These are phyloP conservation scores for Neoscelio sp. DNA, from an alignment of 2,888 invertebrate species.

Conservation along the genomic window DNA sequence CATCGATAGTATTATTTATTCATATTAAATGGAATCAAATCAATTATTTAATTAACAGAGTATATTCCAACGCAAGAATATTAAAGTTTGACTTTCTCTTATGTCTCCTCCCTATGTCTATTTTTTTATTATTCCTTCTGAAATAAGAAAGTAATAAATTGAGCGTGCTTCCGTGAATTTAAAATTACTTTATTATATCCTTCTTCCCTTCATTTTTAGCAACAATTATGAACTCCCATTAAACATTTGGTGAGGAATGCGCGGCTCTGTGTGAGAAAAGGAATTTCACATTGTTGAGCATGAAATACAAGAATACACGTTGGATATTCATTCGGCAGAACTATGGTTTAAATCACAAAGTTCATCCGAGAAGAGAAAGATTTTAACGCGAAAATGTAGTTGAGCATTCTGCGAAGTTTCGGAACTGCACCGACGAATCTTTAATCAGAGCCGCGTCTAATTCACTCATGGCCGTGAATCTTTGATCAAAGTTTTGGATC, in stretches of 20 bases:
- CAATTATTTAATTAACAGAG: too few relatives aligned
- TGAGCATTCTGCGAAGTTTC: slow-evolving; percentile 65
- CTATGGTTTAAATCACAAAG: slow-evolving; percentile 67
- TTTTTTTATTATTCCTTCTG: neutral
- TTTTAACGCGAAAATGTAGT: slow-evolving; percentile 68
- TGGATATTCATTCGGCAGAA: slow-evolving; percentile 64
- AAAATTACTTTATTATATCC: slow-evolving; percentile 27
- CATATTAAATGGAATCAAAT: too few relatives aligned
- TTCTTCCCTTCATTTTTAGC: slow-evolving; percentile 42
- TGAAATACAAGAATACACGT: slow-evolving; percentile 65
- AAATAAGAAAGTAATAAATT: slow-evolving; percentile 33
- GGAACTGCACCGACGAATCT: slow-evolving; percentile 61
- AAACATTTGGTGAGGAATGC: slow-evolving; percentile 45
- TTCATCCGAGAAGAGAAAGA: slow-evolving; percentile 64
- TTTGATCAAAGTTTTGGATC: slow-evolving; percentile 69
- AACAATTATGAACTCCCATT: slow-evolving; percentile 60
- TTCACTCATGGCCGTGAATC: slow-evolving; percentile 68
- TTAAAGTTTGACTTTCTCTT: neutral
- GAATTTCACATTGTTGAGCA: slow-evolving; percentile 57
- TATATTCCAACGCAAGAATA: neutral
- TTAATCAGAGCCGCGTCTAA: slow-evolving; percentile 68
- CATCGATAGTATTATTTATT: too few relatives aligned
- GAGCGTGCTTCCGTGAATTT: slow-evolving; percentile 5
- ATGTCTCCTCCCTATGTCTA: neutral
- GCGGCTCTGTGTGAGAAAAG: slow-evolving; percentile 1